These are phyloP conservation scores for Pogonocichla stellata DNA, from an alignment of 2,113 vertebrate species.

Conservation along the genomic window DNA sequence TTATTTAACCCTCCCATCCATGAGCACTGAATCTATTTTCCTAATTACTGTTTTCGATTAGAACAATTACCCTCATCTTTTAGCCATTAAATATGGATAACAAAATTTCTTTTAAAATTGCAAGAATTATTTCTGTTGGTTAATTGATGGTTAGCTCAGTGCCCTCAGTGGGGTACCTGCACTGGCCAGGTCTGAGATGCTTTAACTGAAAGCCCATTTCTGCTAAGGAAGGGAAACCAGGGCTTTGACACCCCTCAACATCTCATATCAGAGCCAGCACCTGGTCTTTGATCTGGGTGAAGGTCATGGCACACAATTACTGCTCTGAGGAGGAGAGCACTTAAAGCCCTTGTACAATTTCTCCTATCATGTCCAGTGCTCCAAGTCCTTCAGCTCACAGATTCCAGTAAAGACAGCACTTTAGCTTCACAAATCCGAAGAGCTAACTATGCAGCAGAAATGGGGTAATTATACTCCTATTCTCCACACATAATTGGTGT, in stretches of 20 bases:
- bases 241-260: neutral
- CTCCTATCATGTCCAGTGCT: neutral
- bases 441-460: neutral
- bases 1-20: slow-evolving; percentile 33
- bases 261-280: too few species aligned
- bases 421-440: neutral
- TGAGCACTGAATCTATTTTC: slow-evolving; percentile 42
- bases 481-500: neutral
- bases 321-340: neutral
- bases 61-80: slow-evolving; percentile 1
- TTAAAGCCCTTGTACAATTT: neutral
- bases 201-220: neutral
- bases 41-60: slow-evolving; percentile 20
- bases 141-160: neutral
- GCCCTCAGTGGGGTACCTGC: neutral
- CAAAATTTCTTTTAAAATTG: neutral
- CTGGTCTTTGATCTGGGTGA: neutral
- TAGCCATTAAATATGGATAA: neutral
- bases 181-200: neutral
- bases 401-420: neutral
- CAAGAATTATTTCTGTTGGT: neutral
- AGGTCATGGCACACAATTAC: neutral
- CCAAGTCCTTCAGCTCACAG: neutral
- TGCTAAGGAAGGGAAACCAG: neutral
- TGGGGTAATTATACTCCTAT: neutral